Percentiles rank a stretch among this genome's conserved stretches.
Evolutionary conservation across 2,113 vertebrate species (phyloP).

Genomic region (Neotoma lepida): DNA sequence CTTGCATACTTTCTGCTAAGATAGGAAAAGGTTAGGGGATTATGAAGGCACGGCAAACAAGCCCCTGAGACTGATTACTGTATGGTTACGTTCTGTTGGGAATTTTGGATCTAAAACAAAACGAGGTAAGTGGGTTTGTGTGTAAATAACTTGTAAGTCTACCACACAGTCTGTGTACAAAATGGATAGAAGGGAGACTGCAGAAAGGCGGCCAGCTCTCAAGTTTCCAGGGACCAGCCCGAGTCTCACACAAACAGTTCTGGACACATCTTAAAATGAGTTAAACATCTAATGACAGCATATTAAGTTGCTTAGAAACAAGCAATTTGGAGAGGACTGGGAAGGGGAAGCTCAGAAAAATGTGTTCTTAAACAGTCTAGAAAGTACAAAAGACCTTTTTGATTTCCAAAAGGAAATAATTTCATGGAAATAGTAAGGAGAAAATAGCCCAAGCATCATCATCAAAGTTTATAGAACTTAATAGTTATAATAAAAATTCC

Average conservation of each 20-base stretch:
- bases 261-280: constrained; percentile 41
- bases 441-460: background rate
- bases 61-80: background rate
- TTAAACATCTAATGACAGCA: background rate
- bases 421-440: constrained; percentile 7
- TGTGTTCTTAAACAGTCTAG: background rate
- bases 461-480: constrained; percentile 27
- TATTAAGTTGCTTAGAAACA: constrained; percentile 46
- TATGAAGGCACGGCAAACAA: constrained; percentile 68
- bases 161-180: background rate
- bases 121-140: background rate
- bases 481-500: background rate
- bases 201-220: background rate
- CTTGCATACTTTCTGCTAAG: constrained; percentile 60
- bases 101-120: constrained; percentile 64
- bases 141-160: background rate
- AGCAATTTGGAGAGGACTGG: constrained; percentile 17
- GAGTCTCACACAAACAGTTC: background rate
- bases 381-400: background rate
- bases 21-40: constrained; percentile 69
- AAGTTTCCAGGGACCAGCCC: background rate
- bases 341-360: background rate
- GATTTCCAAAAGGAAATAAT: constrained; percentile 21
- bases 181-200: background rate
- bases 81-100: constrained; percentile 37